Evolutionary conservation across 2,888 invertebrate species (phyloP).

Genomic region (Hermodice carunculata): DNA sequence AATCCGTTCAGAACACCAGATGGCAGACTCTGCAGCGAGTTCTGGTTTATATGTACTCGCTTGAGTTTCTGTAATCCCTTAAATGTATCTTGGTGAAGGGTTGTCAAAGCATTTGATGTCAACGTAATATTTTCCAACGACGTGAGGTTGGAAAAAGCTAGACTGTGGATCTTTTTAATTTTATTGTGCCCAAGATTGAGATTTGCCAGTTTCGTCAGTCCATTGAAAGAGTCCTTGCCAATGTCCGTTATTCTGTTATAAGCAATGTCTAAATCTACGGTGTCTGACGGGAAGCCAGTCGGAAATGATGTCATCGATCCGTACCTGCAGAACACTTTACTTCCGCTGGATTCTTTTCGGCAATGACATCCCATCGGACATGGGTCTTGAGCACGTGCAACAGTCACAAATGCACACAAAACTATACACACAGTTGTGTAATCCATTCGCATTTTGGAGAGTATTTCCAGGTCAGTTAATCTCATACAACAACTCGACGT

Average conservation of each 20-base stretch:
- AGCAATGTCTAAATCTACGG: conserved; percentile 22
- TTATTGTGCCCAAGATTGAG: conserved; percentile 18
- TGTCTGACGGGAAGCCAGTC: conserved; percentile 22
- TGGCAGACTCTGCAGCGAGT: conserved; percentile 1
- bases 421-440: too few relatives aligned
- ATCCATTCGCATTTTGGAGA: too few relatives aligned
- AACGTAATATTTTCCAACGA: conserved; percentile 19
- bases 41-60: conserved; percentile 9
- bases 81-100: conserved; percentile 13
- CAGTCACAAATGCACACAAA: too few relatives aligned
- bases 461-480: too few relatives aligned
- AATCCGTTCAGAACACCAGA: neutral
- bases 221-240: conserved; percentile 9
- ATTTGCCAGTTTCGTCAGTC: conserved; percentile 11
- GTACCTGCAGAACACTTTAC: conserved; percentile 20
- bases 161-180: conserved; percentile 9
- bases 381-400: neutral
- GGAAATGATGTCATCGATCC: conserved; percentile 1
- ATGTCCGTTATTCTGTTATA: conserved; percentile 15
- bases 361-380: conserved; percentile 7
- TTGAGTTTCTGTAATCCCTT: conserved; percentile 7
- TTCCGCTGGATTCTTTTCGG: neutral
- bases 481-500: too few relatives aligned
- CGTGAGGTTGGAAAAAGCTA: conserved; percentile 22
- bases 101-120: conserved; percentile 18